Evolutionary conservation across 2,888 invertebrate genomes (phyloP), one percentile per base, ranked within the genome.

Genomic region (Macrosiphum euphorbiae): DNA sequence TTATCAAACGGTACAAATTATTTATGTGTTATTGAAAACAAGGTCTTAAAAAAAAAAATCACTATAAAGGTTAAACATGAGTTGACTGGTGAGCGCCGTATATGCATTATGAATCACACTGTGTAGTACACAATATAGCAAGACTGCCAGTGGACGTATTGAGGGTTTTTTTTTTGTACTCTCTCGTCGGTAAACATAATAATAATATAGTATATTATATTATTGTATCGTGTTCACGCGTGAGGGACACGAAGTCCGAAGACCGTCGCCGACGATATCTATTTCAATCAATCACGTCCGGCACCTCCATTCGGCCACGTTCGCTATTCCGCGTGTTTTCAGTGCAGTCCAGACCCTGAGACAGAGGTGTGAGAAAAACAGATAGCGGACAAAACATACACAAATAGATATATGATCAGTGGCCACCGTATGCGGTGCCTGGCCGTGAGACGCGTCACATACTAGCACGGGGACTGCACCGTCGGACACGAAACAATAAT

Each of bases 271-370:
- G 26, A n/a, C 35, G 26, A 55, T 11, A 52, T 88, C 24, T 88
- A 55, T 55, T 88, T 88, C 55, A 41, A 88, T 88, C 41, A 26
- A 55, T 88, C 55, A 88, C 55, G 20, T n/a, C 35, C 52, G 87
- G 20, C 13, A 4, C 55, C 41, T 24, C 11, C 8, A 20, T 10
- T 44, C 26, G 10, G 24, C 58, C 85, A 85, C 44, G 11, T 44
- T 78, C 20, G 20, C 78, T 7, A 20, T 78, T 35, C 78, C 2
- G 20, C 20, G 85, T 44, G 44, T 85, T 85, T 13, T 52, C 52
- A 16, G 16, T 3, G 52, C 16, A 52, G 13, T 5, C 20, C 55
- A 8, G 24, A 85, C 2, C 55, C 84, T 41, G n/a, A n/a, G 16
- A 67, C 67, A n/a, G 16, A 3, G 13, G 78, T 20, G 16, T 20